Evolutionary conservation across 1,140 invertebrate genomes (phyloP).

Genomic region (Campodea augens): DNA sequence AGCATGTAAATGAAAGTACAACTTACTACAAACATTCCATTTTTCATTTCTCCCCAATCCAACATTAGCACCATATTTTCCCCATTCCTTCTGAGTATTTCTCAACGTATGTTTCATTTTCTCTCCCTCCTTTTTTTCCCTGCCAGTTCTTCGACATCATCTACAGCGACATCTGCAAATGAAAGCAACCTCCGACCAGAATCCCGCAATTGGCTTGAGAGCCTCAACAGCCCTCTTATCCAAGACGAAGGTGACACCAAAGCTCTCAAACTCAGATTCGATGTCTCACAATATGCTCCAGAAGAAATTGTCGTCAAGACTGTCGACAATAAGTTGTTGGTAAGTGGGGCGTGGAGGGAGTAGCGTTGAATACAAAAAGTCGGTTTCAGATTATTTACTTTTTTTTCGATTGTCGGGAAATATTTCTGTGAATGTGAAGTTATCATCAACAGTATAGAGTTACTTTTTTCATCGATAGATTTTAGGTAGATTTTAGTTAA

Average conservation of each 20-base stretch:
- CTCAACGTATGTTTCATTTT: neutral
- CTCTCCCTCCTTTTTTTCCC: conserved; percentile 1
- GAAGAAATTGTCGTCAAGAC: conserved; percentile 94
- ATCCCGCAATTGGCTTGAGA: conserved; percentile 43
- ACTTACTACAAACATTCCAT: too few relatives aligned
- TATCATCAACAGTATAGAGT: too few relatives aligned
- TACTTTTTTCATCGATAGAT: too few relatives aligned
- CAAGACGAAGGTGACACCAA: conserved; percentile 76
- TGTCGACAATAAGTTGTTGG: conserved; percentile 85
- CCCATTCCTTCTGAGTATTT: too few relatives aligned
- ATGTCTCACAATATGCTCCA: conserved; percentile 82
- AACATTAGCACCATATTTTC: too few relatives aligned
- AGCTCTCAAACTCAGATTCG: conserved; percentile 73
- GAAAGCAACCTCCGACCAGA: conserved; percentile 26
- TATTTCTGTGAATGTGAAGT: too few relatives aligned
- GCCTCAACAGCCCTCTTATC: conserved; percentile 79
- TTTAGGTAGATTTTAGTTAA: too few relatives aligned
- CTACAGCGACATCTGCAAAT: conserved; percentile 13
- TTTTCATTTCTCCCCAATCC: too few relatives aligned
- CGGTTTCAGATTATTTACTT: neutral
- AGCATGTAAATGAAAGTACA: too few relatives aligned
- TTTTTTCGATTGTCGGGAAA: too few relatives aligned
- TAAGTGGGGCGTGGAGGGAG: too few relatives aligned
- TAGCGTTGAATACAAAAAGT: neutral
- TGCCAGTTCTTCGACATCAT: neutral